These are phyloP conservation scores for Calvadosia cruxmelitensis DNA, from an alignment of 30 jellyfish, hydroid and myxozoan genomes.

Conservation along the genomic window DNA sequence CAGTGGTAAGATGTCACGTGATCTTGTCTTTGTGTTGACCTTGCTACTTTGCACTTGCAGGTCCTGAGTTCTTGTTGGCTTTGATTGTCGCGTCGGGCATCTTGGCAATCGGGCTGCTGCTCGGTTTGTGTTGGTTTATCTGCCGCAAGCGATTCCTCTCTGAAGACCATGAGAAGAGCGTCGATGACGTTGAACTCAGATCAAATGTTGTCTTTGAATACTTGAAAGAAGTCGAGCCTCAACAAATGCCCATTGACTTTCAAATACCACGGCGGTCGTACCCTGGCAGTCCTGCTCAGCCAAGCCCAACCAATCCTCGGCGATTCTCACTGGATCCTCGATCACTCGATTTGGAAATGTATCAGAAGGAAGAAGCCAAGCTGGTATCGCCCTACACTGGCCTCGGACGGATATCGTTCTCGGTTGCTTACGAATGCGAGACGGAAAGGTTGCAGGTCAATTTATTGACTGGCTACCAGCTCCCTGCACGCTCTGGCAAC, in stretches of 20 bases:
- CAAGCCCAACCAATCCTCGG: slow-evolving; percentile 36
- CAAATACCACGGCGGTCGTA: slow-evolving; percentile 13
- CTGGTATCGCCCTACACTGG: slow-evolving; percentile 60
- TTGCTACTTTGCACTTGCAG: too few relatives aligned
- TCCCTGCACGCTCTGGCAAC: slow-evolving; percentile 27
- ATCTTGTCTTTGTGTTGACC: too few relatives aligned
- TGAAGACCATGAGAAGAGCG: neutral
- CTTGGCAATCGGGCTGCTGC: neutral
- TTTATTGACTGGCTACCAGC: slow-evolving; percentile 24
- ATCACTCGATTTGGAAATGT: slow-evolving; percentile 47
- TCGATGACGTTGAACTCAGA: slow-evolving; percentile 23
- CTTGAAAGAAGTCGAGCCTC: slow-evolving; percentile 38
- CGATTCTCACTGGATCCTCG: slow-evolving; percentile 58
- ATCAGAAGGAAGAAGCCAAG: slow-evolving; percentile 45
- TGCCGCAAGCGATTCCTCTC: neutral
- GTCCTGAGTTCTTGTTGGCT: neutral
- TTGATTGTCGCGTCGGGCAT: neutral
- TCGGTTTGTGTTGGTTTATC: too few relatives aligned
- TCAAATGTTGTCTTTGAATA: slow-evolving; percentile 31
- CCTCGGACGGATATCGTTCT: slow-evolving; percentile 52
- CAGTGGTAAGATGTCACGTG: too few relatives aligned
- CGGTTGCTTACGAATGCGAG: slow-evolving; percentile 37
- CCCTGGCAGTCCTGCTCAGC: slow-evolving; percentile 7
- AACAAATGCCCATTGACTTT: slow-evolving; percentile 38
- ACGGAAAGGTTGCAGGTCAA: slow-evolving; percentile 47